Evolutionary conservation across 2,888 invertebrate species (phyloP).

Genomic region (Callimorpha dominula): DNA sequence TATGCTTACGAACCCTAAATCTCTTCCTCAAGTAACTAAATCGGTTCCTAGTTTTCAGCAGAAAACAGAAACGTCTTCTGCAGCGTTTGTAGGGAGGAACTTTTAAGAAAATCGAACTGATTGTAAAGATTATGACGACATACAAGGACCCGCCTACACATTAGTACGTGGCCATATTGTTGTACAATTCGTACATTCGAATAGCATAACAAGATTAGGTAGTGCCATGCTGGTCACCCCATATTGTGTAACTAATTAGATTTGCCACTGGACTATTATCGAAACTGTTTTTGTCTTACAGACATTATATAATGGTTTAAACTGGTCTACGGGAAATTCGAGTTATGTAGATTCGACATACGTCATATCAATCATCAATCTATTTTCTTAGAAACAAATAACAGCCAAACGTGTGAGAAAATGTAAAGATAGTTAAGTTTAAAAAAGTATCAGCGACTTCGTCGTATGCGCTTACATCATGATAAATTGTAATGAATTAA

Average conservation of each 20-base stretch:
- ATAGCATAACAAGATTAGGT: conserved; percentile 51
- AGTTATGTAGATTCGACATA: conserved; percentile 8
- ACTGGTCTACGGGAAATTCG: neutral
- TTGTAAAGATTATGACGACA: neutral
- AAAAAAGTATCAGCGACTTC: too few relatives aligned
- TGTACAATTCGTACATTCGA: conserved; percentile 16
- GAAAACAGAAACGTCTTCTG: neutral
- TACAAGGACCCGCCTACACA: neutral
- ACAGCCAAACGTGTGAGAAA: neutral
- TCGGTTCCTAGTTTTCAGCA: too few relatives aligned
- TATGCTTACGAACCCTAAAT: too few relatives aligned
- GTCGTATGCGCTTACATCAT: too few relatives aligned
- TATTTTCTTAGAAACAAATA: neutral
- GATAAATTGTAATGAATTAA: too few relatives aligned
- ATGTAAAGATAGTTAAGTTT: neutral
- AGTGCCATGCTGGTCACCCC: conserved; percentile 45
- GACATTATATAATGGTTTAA: conserved; percentile 18
- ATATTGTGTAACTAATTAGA: conserved; percentile 57
- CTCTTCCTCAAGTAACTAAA: too few relatives aligned
- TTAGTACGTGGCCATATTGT: neutral
- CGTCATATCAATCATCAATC: conserved; percentile 1
- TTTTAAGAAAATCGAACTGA: neutral
- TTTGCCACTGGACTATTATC: conserved; percentile 39
- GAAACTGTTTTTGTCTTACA: conserved; percentile 15
- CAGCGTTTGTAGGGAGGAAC: neutral